These are phyloP conservation scores for Empis stercorea DNA, from an alignment of 2,888 invertebrate genomes.

Conservation along the genomic window DNA sequence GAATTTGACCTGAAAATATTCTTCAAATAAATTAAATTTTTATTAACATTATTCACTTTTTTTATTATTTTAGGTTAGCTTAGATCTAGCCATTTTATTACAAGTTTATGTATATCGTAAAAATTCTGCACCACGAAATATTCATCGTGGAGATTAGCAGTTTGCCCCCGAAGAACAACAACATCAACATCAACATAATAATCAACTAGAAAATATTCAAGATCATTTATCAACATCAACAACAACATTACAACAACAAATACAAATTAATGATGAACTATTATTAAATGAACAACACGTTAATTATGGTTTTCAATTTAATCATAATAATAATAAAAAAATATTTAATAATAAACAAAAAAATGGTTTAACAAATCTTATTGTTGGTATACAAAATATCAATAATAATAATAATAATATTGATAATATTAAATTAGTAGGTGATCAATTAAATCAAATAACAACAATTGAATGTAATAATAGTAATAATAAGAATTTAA, in stretches of 20 bases:
- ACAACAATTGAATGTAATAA: not conserved
- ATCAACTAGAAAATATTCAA: slow-evolving; percentile 15
- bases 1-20: too few species aligned
- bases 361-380: not conserved
- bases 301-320: slow-evolving; percentile 32
- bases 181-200: slow-evolving; percentile 18
- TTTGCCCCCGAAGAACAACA: slow-evolving; percentile 39
- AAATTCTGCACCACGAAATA: slow-evolving; percentile 40
- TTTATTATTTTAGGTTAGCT: slow-evolving; percentile 44
- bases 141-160: slow-evolving; percentile 53
- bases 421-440: not conserved
- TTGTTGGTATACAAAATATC: not conserved
- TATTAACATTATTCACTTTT: too few species aligned
- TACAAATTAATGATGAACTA: slow-evolving; percentile 29
- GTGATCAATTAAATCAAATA: slow-evolving; percentile 1
- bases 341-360: not conserved
- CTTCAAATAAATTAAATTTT: too few species aligned
- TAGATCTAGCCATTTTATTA: slow-evolving; percentile 49
- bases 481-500: not conserved
- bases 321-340: slow-evolving; percentile 20
- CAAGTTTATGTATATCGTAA: slow-evolving; percentile 54
- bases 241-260: slow-evolving; percentile 25
- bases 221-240: slow-evolving; percentile 19
- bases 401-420: not conserved
- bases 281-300: slow-evolving; percentile 29